These are phyloP conservation scores for Dipodomys ordii DNA, from an alignment of 2,113 vertebrate species.

Conservation along the genomic window DNA sequence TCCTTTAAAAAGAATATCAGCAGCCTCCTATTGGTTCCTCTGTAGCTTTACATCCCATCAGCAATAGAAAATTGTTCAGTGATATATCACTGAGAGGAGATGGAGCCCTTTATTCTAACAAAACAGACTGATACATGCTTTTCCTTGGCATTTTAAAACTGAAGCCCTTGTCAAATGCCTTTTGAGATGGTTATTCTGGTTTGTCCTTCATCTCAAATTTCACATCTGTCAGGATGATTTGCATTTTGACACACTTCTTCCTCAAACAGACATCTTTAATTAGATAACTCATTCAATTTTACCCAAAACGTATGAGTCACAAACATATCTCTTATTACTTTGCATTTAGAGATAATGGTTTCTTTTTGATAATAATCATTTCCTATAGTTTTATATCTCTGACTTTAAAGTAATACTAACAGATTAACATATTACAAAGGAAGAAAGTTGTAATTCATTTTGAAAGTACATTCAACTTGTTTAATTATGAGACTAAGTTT, in stretches of 20 bases:
- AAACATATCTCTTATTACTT: constrained; percentile 30
- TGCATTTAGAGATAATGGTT: constrained; percentile 36
- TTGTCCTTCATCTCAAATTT: constrained; percentile 57
- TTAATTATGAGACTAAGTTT: constrained; percentile 30
- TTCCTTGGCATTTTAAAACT: constrained; percentile 11
- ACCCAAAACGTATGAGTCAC: background rate
- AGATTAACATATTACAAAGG: constrained; percentile 31
- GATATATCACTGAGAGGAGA: background rate
- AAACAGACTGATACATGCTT: background rate
- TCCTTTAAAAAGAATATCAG: background rate
- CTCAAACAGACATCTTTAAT: constrained; percentile 44
- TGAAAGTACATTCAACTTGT: constrained; percentile 32
- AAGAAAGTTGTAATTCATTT: constrained; percentile 47
- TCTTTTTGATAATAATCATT: constrained; percentile 47
- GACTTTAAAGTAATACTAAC: constrained; percentile 37
- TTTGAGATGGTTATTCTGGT: background rate
- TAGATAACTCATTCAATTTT: constrained; percentile 53
- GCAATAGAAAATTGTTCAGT: background rate
- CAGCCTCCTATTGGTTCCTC: background rate
- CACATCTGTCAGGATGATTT: constrained; percentile 21
- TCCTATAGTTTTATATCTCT: background rate
- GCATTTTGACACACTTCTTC: constrained; percentile 55
- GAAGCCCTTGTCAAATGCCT: background rate
- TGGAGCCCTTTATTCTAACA: constrained; percentile 10
- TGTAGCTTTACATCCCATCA: background rate